These are phyloP conservation scores for Nipponia nippon DNA, from an alignment of 2,113 vertebrate genomes.

Conservation along the genomic window DNA sequence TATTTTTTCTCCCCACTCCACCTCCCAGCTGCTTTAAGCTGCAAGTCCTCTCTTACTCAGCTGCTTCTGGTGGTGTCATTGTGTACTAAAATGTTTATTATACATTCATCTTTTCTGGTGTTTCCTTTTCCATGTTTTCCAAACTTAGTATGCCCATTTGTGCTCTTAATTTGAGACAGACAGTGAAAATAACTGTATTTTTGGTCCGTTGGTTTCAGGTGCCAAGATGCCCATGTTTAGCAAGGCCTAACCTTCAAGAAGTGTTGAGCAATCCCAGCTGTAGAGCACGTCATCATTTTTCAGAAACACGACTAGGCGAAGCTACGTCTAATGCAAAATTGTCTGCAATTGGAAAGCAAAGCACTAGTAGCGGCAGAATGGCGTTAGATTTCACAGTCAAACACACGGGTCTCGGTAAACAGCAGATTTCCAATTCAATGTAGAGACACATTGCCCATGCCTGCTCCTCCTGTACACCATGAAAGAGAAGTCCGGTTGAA, in stretches of 20 bases:
- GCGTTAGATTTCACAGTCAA: neutral
- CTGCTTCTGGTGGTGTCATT: neutral
- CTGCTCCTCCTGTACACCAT: accelerated
- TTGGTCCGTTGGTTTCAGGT: neutral
- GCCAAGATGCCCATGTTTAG: neutral
- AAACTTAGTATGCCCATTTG: accelerated
- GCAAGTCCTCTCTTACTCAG: neutral
- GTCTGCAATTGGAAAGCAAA: neutral
- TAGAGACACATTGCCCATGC: neutral
- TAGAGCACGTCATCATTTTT: neutral
- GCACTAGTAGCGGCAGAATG: neutral
- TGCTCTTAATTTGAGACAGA: neutral
- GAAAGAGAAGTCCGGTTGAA: neutral
- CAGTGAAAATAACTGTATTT: accelerated
- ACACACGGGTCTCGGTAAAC: neutral
- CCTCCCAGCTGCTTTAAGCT: neutral
- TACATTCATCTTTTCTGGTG: neutral
- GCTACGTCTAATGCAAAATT: neutral
- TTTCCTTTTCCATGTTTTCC: neutral
- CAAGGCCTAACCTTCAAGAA: neutral
- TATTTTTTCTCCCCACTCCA: neutral
- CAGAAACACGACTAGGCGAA: neutral
- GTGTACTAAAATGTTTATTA: neutral
- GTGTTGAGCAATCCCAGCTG: neutral
- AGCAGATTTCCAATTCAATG: neutral